Base-by-base conservation (phyloP, 1,140 invertebrate species). In the Danaus plexippus region DNA sequence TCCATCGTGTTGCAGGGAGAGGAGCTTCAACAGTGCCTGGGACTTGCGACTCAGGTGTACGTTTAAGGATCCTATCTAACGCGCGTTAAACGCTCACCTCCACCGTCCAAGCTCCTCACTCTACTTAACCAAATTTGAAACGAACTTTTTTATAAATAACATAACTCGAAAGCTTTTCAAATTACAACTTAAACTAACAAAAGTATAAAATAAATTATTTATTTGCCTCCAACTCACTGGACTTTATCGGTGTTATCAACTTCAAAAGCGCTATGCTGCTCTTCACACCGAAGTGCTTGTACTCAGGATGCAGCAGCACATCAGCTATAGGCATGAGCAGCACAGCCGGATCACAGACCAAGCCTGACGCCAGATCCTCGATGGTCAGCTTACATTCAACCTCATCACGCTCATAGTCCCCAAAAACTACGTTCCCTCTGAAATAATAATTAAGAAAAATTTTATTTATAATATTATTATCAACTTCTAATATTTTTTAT, bases 321-420 rank as follows among this genome's bases (percentile, higher is more conserved):
- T 85, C 81, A 9, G 81, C 72, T 52, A 85, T 73, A 0, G 81
- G 81, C 74, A 85, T 74, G 44, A 85, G 50, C 11, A 85, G 60
- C 4, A 80, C 65, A 0, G 78, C 78, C 1, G 81, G 75, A 1
- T 78, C 73, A 22, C 81, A 85, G 13, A 69, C 66, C 1, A 54
- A 59, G 0, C 78, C 80, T 0, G 41, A 43, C 0, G 78, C 71
- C 9, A 85, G 40, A 1, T 80, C 66, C 32, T 72, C 61, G 0
- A 77, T 12, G 0, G 71, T 63, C 13, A 77, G 43, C 8, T 60
- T 56, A 43, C 81, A 85, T 51, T 85, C 81, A 0, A 9, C 43
- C 44, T 82, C 81, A 45, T 85, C 81, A 1, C 81, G 59, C 54
- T 85, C 81, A 63, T 85, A 85, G 18, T 85, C 78, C 0, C 76